A percentile compares a stretch with the other conserved stretches of the same genome.
Evolutionary conservation across 2,113 vertebrate genomes (phyloP).

Genomic region (Heliornis fulica): DNA sequence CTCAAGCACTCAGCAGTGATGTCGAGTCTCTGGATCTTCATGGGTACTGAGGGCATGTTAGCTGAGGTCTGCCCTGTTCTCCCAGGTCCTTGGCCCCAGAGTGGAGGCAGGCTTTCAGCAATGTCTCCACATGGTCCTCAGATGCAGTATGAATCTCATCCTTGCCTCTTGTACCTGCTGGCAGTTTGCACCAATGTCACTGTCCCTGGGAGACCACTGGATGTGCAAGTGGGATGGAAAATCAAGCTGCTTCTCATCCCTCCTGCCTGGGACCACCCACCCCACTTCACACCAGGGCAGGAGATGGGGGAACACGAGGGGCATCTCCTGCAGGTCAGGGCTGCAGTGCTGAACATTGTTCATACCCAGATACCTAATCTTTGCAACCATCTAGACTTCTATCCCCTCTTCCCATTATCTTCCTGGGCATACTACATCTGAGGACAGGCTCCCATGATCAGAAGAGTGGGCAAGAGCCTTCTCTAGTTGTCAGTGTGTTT

Average conservation of each 20-base stretch:
- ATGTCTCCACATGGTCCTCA: background rate
- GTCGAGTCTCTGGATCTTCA: background rate
- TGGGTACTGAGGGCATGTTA: background rate
- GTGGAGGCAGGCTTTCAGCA: background rate
- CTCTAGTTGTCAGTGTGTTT: conserved; percentile 24
- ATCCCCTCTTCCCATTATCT: background rate
- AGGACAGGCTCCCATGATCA: background rate
- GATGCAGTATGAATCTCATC: background rate
- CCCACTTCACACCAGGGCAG: fast-evolving
- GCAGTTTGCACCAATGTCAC: background rate
- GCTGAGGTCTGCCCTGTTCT: background rate
- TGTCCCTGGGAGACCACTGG: background rate
- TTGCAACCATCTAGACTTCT: background rate
- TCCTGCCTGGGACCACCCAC: background rate
- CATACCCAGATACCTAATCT: background rate
- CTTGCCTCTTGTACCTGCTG: background rate
- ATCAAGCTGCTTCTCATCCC: background rate
- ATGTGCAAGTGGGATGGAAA: background rate
- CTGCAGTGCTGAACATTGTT: background rate
- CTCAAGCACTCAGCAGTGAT: background rate
- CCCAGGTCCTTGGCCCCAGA: background rate
- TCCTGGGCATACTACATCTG: background rate
- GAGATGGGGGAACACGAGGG: background rate
- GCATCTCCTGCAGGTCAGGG: background rate
- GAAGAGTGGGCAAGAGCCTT: background rate